These are phyloP conservation scores for Bimastos eiseni DNA, from an alignment of 2,888 invertebrate genomes.

Conservation along the genomic window DNA sequence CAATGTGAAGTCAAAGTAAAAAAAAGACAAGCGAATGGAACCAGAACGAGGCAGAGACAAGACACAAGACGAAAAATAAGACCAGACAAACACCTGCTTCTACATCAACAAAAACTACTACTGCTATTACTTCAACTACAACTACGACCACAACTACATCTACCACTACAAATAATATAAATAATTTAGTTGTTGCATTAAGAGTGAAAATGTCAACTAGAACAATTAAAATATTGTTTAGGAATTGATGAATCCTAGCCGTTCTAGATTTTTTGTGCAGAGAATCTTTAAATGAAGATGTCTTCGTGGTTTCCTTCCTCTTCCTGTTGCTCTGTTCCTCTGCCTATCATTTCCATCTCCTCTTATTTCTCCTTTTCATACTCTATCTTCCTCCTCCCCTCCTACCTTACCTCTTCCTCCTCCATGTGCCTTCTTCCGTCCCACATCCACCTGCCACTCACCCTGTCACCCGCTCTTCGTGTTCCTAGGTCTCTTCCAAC, in stretches of 20 bases:
- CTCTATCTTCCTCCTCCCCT: not conserved
- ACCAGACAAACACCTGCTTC: too few species aligned
- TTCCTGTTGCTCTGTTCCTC: too few species aligned
- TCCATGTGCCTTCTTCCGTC: not conserved
- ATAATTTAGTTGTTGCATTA: too few species aligned
- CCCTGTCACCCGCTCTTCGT: not conserved
- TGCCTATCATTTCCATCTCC: too few species aligned
- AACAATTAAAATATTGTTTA: not conserved
- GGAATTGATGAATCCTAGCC: not conserved
- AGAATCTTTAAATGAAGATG: too few species aligned
- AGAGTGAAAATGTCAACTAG: not conserved
- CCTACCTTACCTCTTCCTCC: constrained; percentile 24
- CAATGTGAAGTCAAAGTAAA: too few species aligned
- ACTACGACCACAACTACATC: constrained; percentile 43
- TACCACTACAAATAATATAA: constrained; percentile 42
- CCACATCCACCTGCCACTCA: not conserved
- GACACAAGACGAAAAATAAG: too few species aligned
- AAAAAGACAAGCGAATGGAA: too few species aligned
- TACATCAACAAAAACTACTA: constrained; percentile 30
- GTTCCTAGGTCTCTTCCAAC: constrained; percentile 28
- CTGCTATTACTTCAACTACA: constrained; percentile 41
- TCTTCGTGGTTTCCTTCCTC: too few species aligned
- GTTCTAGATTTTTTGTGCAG: not conserved
- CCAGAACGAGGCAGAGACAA: too few species aligned
- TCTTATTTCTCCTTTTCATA: not conserved